Base-by-base conservation (phyloP, 2,797 vertebrate species). In the Lerista edwardsae region DNA sequence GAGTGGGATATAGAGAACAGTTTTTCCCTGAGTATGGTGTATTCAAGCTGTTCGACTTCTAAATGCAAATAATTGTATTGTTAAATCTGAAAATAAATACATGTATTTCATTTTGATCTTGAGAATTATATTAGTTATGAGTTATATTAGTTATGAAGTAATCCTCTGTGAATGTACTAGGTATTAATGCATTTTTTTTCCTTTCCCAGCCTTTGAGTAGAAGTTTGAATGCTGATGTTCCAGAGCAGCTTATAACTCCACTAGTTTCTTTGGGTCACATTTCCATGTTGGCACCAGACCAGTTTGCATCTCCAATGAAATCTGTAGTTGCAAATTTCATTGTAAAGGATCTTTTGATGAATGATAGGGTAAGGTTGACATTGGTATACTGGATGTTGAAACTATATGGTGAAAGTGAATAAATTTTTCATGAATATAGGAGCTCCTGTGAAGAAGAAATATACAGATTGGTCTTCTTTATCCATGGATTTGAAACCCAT, bases 231-330 rank as follows among this genome's bases (percentile, higher is more conserved):
- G 98, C 98, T 75, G 98, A 99, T 55, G 98, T 99, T 87, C 99
- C 99, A 25, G 99, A 99, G 89, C 98, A 99, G 93, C 97, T 99
- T 93, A 98, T 99, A 95, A 99, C 98, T 79, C 99, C 99, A 0
- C 96, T 99, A 4, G 98, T 99, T 87, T 99, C 98, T 41, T 90
- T 99, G 94, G 98, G 98, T 71, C 99, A 99, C 91, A 99, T 99
- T 94, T 98, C 99, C 85, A 99, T 99, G 98, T 96, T 99, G 95
- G 99, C 99, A 79, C 98, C 98, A 86, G 99, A 99, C 95, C 99
- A 99, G 91, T 99, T 99, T 94, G 99, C 99, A 69, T 99, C 98
- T 77, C 99, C 99, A 79, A 99, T 99, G 98, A 99, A 99, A 96
- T 99, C 98, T 86, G 98, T 99, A 39, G 99, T 99, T 90, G 99